Percentiles rank a stretch among this genome's conserved stretches.
These are phyloP conservation scores for Tetanocera ferruginea DNA, from an alignment of 2,888 invertebrate genomes.

Conservation along the genomic window DNA sequence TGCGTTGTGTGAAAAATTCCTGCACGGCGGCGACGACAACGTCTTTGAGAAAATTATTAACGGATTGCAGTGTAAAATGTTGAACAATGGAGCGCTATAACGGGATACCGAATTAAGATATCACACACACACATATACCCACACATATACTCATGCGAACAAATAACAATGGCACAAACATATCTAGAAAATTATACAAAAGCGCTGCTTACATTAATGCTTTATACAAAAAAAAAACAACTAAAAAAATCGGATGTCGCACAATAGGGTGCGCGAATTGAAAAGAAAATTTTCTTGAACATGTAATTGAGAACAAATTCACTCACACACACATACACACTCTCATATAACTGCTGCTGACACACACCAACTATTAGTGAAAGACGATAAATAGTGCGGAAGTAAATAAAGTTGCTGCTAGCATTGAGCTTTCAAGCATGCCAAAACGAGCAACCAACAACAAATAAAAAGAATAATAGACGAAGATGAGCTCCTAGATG, in stretches of 20 bases:
- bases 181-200: not conserved
- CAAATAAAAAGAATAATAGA: too few relatives aligned
- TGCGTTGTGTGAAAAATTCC: too few relatives aligned
- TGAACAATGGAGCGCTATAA: not conserved
- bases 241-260: not conserved
- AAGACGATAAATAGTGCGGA: constrained; percentile 15
- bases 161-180: too few relatives aligned
- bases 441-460: too few relatives aligned
- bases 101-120: not conserved
- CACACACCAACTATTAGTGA: not conserved
- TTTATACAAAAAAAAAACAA: not conserved
- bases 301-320: constrained; percentile 3
- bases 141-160: not conserved
- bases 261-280: not conserved
- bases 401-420: constrained; percentile 26
- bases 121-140: not conserved
- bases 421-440: constrained; percentile 3
- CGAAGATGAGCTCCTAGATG: too few relatives aligned
- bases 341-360: not conserved
- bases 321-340: not conserved
- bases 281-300: not conserved
- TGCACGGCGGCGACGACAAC: too few relatives aligned
- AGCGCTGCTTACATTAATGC: not conserved
- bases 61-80: not conserved
- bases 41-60: not conserved